Percentiles rank a stretch among this genome's conserved stretches.
Evolutionary conservation across 2,797 vertebrate species (phyloP).

Genomic region (Platalea minor): DNA sequence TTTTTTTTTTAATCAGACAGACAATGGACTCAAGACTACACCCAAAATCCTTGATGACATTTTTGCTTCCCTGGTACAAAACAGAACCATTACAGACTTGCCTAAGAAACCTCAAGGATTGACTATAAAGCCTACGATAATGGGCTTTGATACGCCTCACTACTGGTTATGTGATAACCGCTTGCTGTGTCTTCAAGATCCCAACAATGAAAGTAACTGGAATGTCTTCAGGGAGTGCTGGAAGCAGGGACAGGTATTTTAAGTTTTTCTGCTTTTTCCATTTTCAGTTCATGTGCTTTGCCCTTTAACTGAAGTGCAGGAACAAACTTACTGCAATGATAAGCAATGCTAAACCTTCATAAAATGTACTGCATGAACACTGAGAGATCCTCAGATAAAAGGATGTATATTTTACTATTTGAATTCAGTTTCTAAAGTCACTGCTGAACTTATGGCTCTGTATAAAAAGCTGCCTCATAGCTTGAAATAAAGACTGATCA

Average conservation of each 20-base stretch:
- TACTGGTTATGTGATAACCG: constrained; percentile 82
- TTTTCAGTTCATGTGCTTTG: not conserved
- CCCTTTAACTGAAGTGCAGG: not conserved
- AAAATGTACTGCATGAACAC: not conserved
- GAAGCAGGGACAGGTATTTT: constrained; percentile 82
- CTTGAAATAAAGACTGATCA: not conserved
- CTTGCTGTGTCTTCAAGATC: constrained; percentile 79
- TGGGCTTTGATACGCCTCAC: constrained; percentile 81
- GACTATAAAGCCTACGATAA: constrained; percentile 77
- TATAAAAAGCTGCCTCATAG: not conserved
- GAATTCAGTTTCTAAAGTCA: not conserved
- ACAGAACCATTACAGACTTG: constrained; percentile 68
- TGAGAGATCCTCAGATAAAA: not conserved
- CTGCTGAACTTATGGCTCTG: not conserved
- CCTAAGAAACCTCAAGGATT: constrained; percentile 74
- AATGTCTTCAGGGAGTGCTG: constrained; percentile 83
- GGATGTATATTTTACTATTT: not conserved
- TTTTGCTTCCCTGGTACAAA: constrained; percentile 82
- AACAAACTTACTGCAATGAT: not conserved
- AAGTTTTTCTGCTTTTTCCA: not conserved
- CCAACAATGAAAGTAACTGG: constrained; percentile 82
- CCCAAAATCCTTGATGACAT: constrained; percentile 83
- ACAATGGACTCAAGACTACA: constrained; percentile 77
- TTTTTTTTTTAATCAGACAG: constrained; percentile 64
- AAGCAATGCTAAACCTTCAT: not conserved